Evolutionary conservation across 2,113 vertebrate species (phyloP), one percentile per base, ranked within the genome.

Genomic region (Hypanus sabinus): DNA sequence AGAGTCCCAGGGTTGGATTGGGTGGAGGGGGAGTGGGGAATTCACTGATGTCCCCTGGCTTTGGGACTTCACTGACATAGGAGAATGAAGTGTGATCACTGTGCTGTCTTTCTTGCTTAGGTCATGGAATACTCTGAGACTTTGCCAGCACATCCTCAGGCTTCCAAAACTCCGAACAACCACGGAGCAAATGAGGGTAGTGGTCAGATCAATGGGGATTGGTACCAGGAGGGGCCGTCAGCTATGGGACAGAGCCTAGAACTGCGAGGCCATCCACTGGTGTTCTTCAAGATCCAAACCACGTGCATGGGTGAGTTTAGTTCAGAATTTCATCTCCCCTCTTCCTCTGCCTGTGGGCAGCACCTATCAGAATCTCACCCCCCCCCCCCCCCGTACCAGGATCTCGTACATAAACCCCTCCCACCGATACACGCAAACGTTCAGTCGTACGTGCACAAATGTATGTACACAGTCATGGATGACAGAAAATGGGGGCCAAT

Each of bases 261-360:
- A 12, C 12, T 88, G 85, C 60, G 60, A 18, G 85, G 85, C 1
- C 16, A 33, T 36, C 60, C 85, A 9, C 12, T 90, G 60, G 85
- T 90, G 5, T 90, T 90, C n/a, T 90, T 90, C 85, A 60, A 90
- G 38, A 60, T 90, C 14, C 57, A 90, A 5, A 90, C 85, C 60
- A 90, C 85, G n/a, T 30, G n/a, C n/a, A 33, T 68, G 30, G 85
- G 85, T 90, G 30, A 68, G 85, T 7, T 65, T 65, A 36, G 62
- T 90, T 27, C 7, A 33, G n/a, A 3, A 88, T 65, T 33, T 16
- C 30, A 65, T 30, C 62, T 85, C 6, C 27, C 85, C 27, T 60
- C 55, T 87, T 62, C 57, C 27, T 88, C 14, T n/a, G 6, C 16
- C 8, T 33, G 16, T 65, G 30, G 33, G 12, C 60, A 62, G 60